Conservation (phyloP, 2,888 invertebrate species). For the Protodeltote pygarga region DNA sequence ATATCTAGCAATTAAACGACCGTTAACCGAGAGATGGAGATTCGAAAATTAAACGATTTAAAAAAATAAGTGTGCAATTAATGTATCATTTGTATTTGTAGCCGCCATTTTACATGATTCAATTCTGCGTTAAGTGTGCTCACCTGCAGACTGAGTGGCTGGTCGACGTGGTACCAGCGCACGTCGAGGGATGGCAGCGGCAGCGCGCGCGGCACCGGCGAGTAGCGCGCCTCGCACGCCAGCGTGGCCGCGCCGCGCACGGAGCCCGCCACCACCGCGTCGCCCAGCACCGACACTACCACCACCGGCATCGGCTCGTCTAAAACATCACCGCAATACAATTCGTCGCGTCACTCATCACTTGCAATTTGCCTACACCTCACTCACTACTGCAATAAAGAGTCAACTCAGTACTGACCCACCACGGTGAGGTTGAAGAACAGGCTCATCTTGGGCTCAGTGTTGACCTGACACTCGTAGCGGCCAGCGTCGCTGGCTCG, state of each 20-base stretch:
- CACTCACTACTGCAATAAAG: no score
- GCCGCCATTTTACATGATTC: no score
- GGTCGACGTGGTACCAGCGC: constrained; percentile 61
- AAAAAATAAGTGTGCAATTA: no score
- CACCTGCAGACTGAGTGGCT: constrained; percentile 58
- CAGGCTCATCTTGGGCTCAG: constrained; percentile 91
- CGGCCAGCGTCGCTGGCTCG: constrained; percentile 88
- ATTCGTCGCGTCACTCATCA: background rate
- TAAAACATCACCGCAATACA: constrained; percentile 20
- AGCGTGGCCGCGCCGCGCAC: constrained; percentile 64
- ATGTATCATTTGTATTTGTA: no score
- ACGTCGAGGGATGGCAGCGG: constrained; percentile 65
- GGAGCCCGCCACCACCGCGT: constrained; percentile 46
- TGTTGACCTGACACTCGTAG: constrained; percentile 92
- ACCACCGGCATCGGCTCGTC: constrained; percentile 53
- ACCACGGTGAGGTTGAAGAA: constrained; percentile 88
- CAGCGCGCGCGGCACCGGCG: constrained; percentile 55
- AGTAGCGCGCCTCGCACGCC: constrained; percentile 70
- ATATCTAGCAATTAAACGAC: no score
- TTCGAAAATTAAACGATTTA: no score
- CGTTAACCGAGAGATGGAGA: no score
- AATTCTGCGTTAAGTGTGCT: no score
- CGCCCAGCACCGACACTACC: constrained; percentile 47
- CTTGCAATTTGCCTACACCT: background rate
- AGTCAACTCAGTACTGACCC: constrained; percentile 75